Conservation (phyloP, 1,140 invertebrate genomes). For the Gryllus bimaculatus region DNA sequence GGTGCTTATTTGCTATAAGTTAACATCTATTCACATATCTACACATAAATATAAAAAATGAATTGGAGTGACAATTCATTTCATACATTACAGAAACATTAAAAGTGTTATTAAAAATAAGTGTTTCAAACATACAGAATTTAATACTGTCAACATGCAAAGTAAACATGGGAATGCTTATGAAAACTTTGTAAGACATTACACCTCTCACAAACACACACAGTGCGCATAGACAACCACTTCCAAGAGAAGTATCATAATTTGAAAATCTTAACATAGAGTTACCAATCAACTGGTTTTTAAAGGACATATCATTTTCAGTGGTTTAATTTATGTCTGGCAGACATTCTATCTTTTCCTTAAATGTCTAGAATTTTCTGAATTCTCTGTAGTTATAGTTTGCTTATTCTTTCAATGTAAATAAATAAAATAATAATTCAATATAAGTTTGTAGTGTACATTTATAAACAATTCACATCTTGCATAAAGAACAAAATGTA, state of each 20-base stretch:
- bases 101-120: not conserved
- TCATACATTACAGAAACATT: not conserved
- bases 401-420: no score
- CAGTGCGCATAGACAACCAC: not conserved
- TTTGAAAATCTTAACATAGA: not conserved
- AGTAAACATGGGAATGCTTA: not conserved
- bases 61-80: not conserved
- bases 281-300: no score
- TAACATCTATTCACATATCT: not conserved
- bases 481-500: no score
- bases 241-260: not conserved
- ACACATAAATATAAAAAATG: not conserved
- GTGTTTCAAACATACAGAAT: not conserved
- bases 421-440: no score
- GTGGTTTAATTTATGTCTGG: no score
- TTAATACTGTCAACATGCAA: not conserved
- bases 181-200: not conserved
- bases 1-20: not conserved
- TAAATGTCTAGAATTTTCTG: no score
- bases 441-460: no score
- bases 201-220: not conserved
- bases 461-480: no score
- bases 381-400: no score
- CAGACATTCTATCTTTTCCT: no score
- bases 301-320: no score